Evolutionary conservation across 2,888 invertebrate species (phyloP).

Genomic region (Sipha maydis): DNA sequence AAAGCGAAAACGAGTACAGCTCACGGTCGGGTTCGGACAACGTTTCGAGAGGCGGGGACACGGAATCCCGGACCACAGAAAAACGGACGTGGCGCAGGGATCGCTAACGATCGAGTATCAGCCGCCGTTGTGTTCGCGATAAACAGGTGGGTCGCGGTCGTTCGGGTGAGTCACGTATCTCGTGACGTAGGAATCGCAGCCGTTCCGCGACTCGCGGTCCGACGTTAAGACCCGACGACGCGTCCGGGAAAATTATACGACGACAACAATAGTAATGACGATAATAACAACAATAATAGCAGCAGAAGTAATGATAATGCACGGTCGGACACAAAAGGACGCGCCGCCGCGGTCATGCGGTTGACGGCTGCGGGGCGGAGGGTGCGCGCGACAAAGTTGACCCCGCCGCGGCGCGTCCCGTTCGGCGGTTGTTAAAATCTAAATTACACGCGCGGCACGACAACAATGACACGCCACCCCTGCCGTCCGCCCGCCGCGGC

Average conservation of each 20-base stretch:
- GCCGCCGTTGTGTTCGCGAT: too few species aligned
- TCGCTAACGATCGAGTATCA: too few species aligned
- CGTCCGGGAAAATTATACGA: neutral
- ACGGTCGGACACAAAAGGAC: conserved; percentile 35
- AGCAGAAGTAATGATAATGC: neutral
- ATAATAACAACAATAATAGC: neutral
- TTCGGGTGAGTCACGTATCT: too few species aligned
- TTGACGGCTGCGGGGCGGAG: neutral
- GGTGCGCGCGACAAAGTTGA: neutral
- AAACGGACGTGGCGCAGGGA: too few species aligned
- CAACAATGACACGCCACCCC: neutral
- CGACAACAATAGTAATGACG: neutral
- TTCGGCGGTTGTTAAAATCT: conserved; percentile 37
- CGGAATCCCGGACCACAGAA: too few species aligned
- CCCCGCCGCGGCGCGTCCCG: conserved; percentile 18
- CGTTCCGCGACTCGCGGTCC: neutral
- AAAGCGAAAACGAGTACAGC: too few species aligned
- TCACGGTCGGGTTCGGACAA: too few species aligned
- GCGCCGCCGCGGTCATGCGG: neutral
- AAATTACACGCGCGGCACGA: conserved; percentile 37
- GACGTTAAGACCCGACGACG: neutral
- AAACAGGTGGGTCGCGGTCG: too few species aligned
- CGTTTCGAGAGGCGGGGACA: too few species aligned
- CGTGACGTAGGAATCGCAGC: too few species aligned
- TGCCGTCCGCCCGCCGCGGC: neutral